A percentile compares a stretch with the other conserved stretches of the same genome.
phyloP scores from a whole-genome alignment of 2,888 invertebrate species.

The Trissonchulus latispiculum region DNA sequence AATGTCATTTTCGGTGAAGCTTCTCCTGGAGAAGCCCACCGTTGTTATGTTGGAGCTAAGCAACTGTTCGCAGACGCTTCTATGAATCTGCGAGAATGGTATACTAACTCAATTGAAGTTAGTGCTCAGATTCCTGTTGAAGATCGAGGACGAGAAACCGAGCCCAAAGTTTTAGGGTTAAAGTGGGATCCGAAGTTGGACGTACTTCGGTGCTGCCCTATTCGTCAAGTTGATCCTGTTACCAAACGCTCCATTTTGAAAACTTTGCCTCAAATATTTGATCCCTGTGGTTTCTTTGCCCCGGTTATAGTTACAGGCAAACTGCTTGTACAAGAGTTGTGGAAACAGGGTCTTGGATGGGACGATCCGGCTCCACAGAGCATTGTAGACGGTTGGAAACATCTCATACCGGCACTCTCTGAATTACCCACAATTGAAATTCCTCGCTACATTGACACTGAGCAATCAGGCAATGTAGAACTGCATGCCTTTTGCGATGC shows the following conservation, averaged over 20 bases:
- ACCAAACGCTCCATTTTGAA: neutral
- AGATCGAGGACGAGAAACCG: neutral
- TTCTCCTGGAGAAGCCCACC: neutral
- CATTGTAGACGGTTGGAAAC: neutral
- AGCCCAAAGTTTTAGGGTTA: neutral
- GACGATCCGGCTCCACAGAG: neutral
- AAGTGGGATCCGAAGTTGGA: conserved; percentile 1
- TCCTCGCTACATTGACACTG: too few species aligned
- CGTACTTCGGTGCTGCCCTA: neutral
- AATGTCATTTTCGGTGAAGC: neutral
- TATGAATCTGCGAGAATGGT: neutral
- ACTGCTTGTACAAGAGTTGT: neutral
- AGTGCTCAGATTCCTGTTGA: neutral
- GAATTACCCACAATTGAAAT: too few species aligned
- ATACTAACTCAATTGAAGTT: neutral
- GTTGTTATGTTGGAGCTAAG: neutral
- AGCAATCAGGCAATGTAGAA: neutral
- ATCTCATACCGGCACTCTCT: too few species aligned
- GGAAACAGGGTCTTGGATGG: neutral
- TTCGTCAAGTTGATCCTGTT: neutral
- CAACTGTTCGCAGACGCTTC: neutral
- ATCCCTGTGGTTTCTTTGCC: neutral
- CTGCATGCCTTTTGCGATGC: neutral
- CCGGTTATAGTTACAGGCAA: too few species aligned
- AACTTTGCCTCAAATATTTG: neutral